Conservation (phyloP, 1,140 invertebrate genomes). For the Tetraneura akinire region DNA sequence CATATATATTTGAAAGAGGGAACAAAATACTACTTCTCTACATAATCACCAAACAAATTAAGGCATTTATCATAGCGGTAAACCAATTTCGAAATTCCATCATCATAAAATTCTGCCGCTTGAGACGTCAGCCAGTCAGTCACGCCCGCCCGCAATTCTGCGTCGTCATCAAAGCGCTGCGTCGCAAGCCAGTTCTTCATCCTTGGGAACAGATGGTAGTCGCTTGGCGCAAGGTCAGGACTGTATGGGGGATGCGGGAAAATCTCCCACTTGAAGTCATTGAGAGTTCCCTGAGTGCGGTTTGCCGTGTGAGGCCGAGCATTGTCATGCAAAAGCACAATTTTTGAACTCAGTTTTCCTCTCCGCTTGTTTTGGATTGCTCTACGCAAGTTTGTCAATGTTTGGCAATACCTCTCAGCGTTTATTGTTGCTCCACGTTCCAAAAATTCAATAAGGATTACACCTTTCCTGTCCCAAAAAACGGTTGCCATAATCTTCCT, state of each 20-base stretch:
- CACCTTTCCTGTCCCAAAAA: conserved; percentile 54
- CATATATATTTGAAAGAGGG: no score
- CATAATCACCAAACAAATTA: no score
- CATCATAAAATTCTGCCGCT: no score
- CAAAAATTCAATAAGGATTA: conserved; percentile 55
- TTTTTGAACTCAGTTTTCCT: background rate
- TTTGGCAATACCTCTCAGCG: conserved; percentile 48
- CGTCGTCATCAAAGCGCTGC: conserved; percentile 50
- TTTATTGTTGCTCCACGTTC: conserved; percentile 42
- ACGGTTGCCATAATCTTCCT: background rate
- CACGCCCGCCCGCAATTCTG: conserved; percentile 23
- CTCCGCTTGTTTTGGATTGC: background rate
- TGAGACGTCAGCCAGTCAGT: conserved; percentile 24
- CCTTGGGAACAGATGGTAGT: conserved; percentile 56
- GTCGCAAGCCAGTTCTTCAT: conserved; percentile 52
- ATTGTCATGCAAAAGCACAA: conserved; percentile 55
- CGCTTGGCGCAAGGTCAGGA: conserved; percentile 57
- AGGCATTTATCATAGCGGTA: no score
- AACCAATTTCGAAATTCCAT: no score
- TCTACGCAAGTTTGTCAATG: background rate
- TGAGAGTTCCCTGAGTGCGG: conserved; percentile 39
- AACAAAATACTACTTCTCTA: no score
- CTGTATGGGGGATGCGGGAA: conserved; percentile 57
- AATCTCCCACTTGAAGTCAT: conserved; percentile 56
- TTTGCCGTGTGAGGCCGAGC: conserved; percentile 55